These are phyloP conservation scores for Scolanthus callimorphus DNA, from an alignment of 92 coral and sea anemone genomes.

Conservation along the genomic window DNA sequence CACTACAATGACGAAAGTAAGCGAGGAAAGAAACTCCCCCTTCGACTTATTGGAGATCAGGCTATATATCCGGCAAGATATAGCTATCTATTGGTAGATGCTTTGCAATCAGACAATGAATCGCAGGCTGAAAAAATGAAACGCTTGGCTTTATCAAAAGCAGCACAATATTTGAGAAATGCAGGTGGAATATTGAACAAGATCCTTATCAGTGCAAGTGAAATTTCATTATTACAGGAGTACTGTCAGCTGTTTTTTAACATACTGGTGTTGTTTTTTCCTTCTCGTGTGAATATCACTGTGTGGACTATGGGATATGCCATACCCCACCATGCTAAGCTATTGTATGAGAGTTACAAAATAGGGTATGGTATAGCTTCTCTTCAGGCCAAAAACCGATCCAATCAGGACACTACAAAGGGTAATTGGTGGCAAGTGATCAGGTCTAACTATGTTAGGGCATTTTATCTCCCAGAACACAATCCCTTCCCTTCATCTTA, in stretches of 20 bases:
- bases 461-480: slow-evolving; percentile 60
- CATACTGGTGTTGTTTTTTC: slow-evolving; percentile 29
- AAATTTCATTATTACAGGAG: slow-evolving; percentile 28
- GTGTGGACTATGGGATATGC: slow-evolving; percentile 70
- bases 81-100: slow-evolving; percentile 17
- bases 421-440: slow-evolving; percentile 68
- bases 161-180: slow-evolving; percentile 29
- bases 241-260: slow-evolving; percentile 33
- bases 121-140: background rate
- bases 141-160: slow-evolving; percentile 5
- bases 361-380: slow-evolving; percentile 52
- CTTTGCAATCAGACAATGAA: background rate
- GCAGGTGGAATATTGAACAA: slow-evolving; percentile 48
- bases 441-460: slow-evolving; percentile 52
- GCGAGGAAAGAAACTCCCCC: slow-evolving; percentile 13
- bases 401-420: background rate
- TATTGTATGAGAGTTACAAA: slow-evolving; percentile 22
- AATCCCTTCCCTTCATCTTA: slow-evolving; percentile 43
- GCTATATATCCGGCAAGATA: slow-evolving; percentile 13
- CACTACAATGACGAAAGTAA: slow-evolving; percentile 11
- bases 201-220: slow-evolving; percentile 17
- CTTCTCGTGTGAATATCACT: slow-evolving; percentile 34
- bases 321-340: slow-evolving; percentile 48
- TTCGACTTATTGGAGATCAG: slow-evolving; percentile 16
- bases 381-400: slow-evolving; percentile 49